Conservation (phyloP, 1,140 invertebrate genomes). For the Cataglyphis hispanica region DNA sequence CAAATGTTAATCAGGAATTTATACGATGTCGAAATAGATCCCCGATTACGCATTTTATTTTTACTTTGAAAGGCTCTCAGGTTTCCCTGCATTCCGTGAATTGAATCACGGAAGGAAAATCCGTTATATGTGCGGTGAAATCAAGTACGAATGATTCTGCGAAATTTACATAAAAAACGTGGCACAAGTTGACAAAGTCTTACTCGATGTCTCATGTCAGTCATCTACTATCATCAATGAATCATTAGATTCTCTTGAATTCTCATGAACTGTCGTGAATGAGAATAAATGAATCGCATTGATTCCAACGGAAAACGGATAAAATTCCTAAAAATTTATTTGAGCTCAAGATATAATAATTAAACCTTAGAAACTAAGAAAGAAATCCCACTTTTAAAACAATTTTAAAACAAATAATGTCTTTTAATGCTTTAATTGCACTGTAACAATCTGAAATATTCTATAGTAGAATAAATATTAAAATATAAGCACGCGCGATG, state of each 20-base stretch:
- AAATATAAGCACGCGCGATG: neutral
- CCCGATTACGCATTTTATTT: neutral
- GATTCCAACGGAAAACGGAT: constrained; percentile 6
- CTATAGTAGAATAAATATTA: neutral
- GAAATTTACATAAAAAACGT: neutral
- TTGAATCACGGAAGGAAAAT: constrained; percentile 29
- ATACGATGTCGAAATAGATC: constrained; percentile 8
- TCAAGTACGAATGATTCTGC: neutral
- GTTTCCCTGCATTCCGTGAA: constrained; percentile 33
- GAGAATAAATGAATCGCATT: neutral
- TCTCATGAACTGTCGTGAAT: neutral
- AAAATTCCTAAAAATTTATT: neutral
- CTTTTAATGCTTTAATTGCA: neutral
- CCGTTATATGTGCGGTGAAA: neutral
- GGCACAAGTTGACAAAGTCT: neutral
- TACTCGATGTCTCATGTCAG: neutral
- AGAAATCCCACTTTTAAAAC: too few relatives aligned
- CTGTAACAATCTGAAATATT: neutral
- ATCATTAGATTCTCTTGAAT: neutral
- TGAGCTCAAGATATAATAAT: neutral
- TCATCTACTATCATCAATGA: neutral
- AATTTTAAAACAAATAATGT: neutral
- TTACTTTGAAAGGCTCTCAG: neutral
- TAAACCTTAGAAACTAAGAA: neutral
- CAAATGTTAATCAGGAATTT: neutral